Conservation (phyloP, 2,888 invertebrate species). For the Cloeon dipterum region DNA sequence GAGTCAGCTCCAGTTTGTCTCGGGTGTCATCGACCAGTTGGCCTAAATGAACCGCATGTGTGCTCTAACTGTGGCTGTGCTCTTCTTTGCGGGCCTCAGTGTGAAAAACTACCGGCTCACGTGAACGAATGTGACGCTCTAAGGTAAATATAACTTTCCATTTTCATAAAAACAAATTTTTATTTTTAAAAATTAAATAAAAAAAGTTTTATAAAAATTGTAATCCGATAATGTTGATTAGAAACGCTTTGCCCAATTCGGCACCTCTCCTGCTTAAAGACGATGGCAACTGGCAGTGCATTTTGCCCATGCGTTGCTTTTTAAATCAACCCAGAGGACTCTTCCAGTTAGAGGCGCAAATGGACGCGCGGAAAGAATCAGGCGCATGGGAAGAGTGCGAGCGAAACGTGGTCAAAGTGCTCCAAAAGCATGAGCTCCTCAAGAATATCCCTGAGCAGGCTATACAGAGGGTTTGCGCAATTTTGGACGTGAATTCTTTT, state of each 20-base stretch:
- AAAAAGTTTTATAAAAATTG: too few species aligned
- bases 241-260: background rate
- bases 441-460: slow-evolving; percentile 28
- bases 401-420: background rate
- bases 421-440: background rate
- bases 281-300: slow-evolving; percentile 41
- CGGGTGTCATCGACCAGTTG: background rate
- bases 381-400: background rate
- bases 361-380: background rate
- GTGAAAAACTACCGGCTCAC: background rate
- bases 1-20: background rate
- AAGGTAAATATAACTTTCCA: too few species aligned
- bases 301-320: background rate
- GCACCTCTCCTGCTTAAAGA: background rate
- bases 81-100: background rate
- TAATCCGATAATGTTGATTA: too few species aligned
- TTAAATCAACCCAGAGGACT: background rate
- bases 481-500: slow-evolving; percentile 52
- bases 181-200: too few species aligned
- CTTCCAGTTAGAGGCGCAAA: background rate
- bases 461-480: slow-evolving; percentile 56
- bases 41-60: background rate
- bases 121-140: background rate
- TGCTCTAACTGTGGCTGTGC: background rate
- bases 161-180: too few species aligned